Evolutionary conservation across 1,140 invertebrate species (phyloP).

Genomic region (Macrobrachium rosenbergii): DNA sequence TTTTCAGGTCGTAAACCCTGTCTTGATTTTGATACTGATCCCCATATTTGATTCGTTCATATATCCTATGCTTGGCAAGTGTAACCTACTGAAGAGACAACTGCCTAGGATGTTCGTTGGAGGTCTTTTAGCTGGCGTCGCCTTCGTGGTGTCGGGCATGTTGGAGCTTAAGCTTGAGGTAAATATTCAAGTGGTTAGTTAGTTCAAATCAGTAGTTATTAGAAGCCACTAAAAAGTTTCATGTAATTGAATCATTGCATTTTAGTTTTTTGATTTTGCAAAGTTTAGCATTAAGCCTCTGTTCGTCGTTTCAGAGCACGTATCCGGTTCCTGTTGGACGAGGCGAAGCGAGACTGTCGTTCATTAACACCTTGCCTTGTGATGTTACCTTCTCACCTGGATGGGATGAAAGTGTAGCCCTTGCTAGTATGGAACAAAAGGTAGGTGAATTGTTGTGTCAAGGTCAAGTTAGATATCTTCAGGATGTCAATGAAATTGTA

Average conservation of each 20-base stretch:
- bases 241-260: not conserved
- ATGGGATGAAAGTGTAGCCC: not conserved
- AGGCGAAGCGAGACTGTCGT: conserved; percentile 77
- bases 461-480: too few species aligned
- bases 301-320: conserved; percentile 69
- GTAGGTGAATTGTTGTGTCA: not conserved
- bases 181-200: conserved; percentile 45
- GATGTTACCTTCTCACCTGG: not conserved
- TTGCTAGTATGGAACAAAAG: not conserved
- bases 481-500: too few species aligned
- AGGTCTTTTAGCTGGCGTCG: conserved; percentile 83
- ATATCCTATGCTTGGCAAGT: conserved; percentile 75
- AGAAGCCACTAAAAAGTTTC: too few species aligned
- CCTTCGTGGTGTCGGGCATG: conserved; percentile 90
- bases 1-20: conserved; percentile 78
- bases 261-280: not conserved
- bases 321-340: conserved; percentile 77
- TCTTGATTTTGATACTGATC: conserved; percentile 87
- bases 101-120: conserved; percentile 85
- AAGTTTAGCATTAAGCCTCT: not conserved
- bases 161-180: conserved; percentile 86
- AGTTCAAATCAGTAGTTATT: too few species aligned
- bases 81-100: conserved; percentile 75
- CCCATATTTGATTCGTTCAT: conserved; percentile 85
- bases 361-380: conserved; percentile 76